phyloP scores from a whole-genome alignment of 2,113 vertebrate genomes.

The Catharus minimus region DNA sequence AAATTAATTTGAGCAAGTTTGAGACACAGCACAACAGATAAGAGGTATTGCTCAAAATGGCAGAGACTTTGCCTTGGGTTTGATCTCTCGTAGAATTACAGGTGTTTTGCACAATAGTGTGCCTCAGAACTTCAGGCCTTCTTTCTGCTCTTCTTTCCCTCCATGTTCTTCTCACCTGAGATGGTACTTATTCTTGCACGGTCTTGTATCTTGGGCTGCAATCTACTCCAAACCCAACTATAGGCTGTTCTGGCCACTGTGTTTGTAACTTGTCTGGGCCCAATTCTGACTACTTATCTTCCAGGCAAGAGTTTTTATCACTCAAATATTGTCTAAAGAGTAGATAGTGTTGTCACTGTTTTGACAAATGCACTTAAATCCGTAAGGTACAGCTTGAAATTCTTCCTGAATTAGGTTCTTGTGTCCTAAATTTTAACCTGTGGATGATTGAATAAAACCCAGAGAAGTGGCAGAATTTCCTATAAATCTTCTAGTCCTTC shows the following conservation, averaged over 20 bases:
- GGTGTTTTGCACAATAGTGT: not conserved
- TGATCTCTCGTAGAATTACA: not conserved
- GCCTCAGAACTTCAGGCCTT: not conserved
- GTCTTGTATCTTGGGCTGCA: not conserved
- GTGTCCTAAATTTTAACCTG: not conserved
- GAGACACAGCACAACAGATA: not conserved
- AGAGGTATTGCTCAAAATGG: not conserved
- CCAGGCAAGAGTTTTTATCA: not conserved
- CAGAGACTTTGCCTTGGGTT: not conserved
- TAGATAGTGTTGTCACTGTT: not conserved
- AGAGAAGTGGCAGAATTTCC: not conserved
- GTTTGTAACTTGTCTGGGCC: not conserved
- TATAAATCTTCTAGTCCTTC: not conserved
- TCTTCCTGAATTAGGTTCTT: not conserved
- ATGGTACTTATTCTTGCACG: not conserved
- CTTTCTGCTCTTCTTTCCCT: not conserved
- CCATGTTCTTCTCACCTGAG: not conserved
- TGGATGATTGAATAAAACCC: not conserved
- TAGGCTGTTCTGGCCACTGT: not conserved
- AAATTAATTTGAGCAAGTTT: not conserved
- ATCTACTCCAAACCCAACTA: not conserved
- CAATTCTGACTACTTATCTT: not conserved
- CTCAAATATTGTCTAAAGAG: not conserved
- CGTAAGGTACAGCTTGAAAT: not conserved
- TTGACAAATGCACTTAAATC: not conserved